phyloP scores from a whole-genome alignment of 2,888 invertebrate genomes.

The Eumerus sabulonum region DNA sequence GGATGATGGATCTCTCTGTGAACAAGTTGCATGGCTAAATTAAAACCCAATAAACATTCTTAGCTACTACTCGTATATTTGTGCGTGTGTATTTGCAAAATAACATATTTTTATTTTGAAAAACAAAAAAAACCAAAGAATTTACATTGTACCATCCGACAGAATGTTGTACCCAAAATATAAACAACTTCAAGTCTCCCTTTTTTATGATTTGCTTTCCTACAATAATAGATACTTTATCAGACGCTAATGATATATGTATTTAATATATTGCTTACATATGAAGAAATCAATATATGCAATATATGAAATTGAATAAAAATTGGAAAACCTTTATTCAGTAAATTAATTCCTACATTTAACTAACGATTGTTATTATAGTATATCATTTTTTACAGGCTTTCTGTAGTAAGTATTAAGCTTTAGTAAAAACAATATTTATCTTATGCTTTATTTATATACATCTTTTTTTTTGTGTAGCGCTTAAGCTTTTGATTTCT shows the following conservation, averaged over 20 bases:
- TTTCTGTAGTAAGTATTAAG: slow-evolving; percentile 75
- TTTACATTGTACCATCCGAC: too few relatives aligned
- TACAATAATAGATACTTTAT: slow-evolving; percentile 45
- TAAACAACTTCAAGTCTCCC: slow-evolving; percentile 19
- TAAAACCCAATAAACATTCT: slow-evolving; percentile 26
- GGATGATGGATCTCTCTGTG: slow-evolving; percentile 63
- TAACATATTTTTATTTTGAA: slow-evolving; percentile 24
- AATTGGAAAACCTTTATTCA: neutral
- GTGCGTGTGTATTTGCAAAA: slow-evolving; percentile 51
- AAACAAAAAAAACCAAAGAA: too few relatives aligned
- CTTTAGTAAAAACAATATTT: slow-evolving; percentile 36
- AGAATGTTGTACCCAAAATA: slow-evolving; percentile 11
- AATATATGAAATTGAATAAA: neutral
- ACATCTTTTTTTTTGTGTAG: slow-evolving; percentile 30
- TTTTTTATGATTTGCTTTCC: slow-evolving; percentile 53
- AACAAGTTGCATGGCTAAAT: slow-evolving; percentile 64
- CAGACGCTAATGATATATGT: slow-evolving; percentile 45
- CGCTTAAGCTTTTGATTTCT: too few relatives aligned
- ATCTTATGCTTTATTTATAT: slow-evolving; percentile 30
- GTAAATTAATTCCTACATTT: slow-evolving; percentile 37
- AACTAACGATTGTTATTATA: slow-evolving; percentile 56
- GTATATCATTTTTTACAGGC: slow-evolving; percentile 73
- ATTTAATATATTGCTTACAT: too few relatives aligned
- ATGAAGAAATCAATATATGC: slow-evolving; percentile 21
- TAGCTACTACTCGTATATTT: slow-evolving; percentile 56